Conservation (phyloP, 1,140 invertebrate genomes). For the Oryzaephilus surinamensis region DNA sequence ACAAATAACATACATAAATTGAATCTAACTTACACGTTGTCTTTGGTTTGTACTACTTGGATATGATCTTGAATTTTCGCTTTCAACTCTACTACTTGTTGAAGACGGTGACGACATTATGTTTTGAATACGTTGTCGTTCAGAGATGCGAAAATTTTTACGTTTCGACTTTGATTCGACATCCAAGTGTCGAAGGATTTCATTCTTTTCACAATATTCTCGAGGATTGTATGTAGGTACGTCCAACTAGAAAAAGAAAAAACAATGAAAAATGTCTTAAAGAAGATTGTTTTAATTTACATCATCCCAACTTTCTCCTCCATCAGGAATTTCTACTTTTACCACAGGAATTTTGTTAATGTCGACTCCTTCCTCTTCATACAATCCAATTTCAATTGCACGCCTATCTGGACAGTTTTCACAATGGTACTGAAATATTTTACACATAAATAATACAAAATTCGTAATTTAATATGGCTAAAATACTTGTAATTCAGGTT, state of each 20-base stretch:
- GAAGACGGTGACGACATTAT: not conserved
- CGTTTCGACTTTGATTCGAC: constrained; percentile 6
- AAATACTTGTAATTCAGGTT: constrained; percentile 8
- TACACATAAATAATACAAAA: not conserved
- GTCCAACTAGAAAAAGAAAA: not conserved
- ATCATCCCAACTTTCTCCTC: constrained; percentile 7
- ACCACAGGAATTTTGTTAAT: not conserved
- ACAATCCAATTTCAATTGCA: constrained; percentile 4
- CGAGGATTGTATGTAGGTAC: constrained; percentile 7
- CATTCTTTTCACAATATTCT: constrained; percentile 4
- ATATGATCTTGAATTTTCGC: no score
- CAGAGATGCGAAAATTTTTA: constrained; percentile 5
- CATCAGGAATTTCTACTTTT: no score
- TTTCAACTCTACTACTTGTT: no score
- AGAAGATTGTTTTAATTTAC: not conserved
- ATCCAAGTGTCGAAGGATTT: constrained; percentile 6
- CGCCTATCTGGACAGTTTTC: constrained; percentile 7
- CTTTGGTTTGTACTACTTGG: no score
- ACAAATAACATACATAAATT: no score
- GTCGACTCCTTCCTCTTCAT: not conserved
- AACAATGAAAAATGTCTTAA: not conserved
- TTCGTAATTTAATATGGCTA: not conserved
- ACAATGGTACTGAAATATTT: constrained; percentile 10
- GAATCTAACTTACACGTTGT: no score
- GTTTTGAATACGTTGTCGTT: constrained; percentile 7